Base-by-base conservation (phyloP, 1,140 invertebrate species). In the Melanaphis sacchari region DNA sequence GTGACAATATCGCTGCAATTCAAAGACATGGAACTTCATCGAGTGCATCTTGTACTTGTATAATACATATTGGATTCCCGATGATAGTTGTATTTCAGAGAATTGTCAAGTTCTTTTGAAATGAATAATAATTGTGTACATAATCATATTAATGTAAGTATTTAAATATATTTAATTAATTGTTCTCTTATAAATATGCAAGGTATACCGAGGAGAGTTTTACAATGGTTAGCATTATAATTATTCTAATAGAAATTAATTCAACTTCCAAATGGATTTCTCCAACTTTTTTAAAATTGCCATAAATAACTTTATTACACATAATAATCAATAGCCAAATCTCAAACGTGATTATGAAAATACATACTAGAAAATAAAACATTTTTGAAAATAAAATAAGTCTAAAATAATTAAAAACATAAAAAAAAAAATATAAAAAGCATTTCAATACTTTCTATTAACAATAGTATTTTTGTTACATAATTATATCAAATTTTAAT, bases 1-100 rank as follows among this genome's bases (percentile, higher is more conserved):
- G 94, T 43, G 94, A 94, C 84, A 94, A 94, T 94, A 94, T 94
- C 7, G 94, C 94, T 26, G 94, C 94, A 2, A 94, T 94, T 46
- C 94, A 94, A 90, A 85, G 94, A 38, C 94, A 94, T 52, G 94
- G 94, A 49, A 94, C 94, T 36, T 94, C 94, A 15, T 94, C 93
- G 15, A 49, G 81, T 92, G 46, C 52, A 21, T 66, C 90, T 40
- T 36, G 21, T 26, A 18, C 43, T 22, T 90, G 15, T 6, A 90
- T 31, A 66, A 31, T 26, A 11, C 66, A 66, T 9, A 36, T 15
- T 31, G 15, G 43, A 90, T n/a, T 90, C 0, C 1, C 38, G 21
- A 90, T 66, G 7, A 31, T 90, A 24, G 41, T 59, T 31, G 36
- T 40, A n/a, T 36, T 90, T 66, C 89, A 90, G 24, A 66, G 38